A percentile compares a stretch with the other conserved stretches of the same genome.
phyloP scores from a whole-genome alignment of 2,113 vertebrate genomes.

The Athene cunicularia region DNA sequence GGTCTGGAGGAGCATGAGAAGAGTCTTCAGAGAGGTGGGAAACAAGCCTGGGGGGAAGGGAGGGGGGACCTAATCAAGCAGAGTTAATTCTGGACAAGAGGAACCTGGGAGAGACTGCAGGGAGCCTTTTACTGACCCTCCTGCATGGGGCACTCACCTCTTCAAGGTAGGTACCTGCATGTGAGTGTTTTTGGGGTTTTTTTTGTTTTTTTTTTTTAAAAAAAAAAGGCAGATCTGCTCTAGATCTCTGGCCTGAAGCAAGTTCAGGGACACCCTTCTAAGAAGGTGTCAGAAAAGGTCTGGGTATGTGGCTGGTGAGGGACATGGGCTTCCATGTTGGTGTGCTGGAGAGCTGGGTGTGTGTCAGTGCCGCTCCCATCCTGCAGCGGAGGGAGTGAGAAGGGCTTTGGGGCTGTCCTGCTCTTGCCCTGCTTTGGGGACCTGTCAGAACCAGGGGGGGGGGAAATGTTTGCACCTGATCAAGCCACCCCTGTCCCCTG shows the following conservation, averaged over 20 bases:
- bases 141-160: not conserved
- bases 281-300: no score
- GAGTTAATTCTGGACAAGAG: not conserved
- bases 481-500: not conserved
- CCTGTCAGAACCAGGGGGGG: not conserved
- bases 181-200: no score
- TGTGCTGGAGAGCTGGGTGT: not conserved
- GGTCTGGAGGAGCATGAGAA: not conserved
- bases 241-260: not conserved
- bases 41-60: not conserved
- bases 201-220: no score
- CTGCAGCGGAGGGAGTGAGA: not conserved
- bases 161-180: not conserved
- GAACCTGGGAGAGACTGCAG: not conserved
- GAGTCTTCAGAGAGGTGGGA: not conserved
- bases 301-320: not conserved
- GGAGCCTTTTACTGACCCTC: not conserved
- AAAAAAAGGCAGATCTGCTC: not conserved
- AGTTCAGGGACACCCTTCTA: not conserved
- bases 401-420: not conserved
- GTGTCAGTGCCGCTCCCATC: not conserved
- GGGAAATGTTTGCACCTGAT: no score
- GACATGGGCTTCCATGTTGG: fast-evolving
- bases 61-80: not conserved
- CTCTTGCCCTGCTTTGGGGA: not conserved